Evolutionary conservation across 2,888 invertebrate genomes (phyloP).

Genomic region (Poecilobothrus nobilitatus): DNA sequence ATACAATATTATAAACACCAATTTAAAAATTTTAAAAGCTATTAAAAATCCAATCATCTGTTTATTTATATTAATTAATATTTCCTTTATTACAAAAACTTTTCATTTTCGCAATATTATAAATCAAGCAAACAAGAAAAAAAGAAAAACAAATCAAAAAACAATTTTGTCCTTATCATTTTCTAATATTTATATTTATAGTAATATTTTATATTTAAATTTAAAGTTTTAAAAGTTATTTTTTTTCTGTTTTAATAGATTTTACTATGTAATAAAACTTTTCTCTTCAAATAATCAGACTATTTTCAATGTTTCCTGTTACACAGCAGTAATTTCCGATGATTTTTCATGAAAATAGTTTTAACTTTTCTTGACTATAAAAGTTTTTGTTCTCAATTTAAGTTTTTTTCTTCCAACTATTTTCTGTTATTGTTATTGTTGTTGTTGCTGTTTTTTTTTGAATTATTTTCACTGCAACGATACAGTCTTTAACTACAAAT

Average conservation of each 20-base stretch:
- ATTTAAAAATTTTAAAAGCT: too few relatives aligned
- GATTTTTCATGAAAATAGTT: conserved; percentile 1
- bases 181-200: neutral
- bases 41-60: too few relatives aligned
- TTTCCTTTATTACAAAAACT: too few relatives aligned
- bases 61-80: too few relatives aligned
- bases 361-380: neutral
- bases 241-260: neutral
- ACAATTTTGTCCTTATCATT: neutral
- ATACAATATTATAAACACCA: too few relatives aligned
- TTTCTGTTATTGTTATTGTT: too few relatives aligned
- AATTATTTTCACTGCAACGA: neutral
- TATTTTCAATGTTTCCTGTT: conserved; percentile 3
- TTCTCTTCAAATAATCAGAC: neutral
- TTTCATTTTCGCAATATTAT: too few relatives aligned
- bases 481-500: neutral
- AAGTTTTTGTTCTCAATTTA: neutral
- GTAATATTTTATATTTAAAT: neutral
- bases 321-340: conserved; percentile 2
- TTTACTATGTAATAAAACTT: neutral
- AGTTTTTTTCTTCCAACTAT: too few relatives aligned
- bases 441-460: too few relatives aligned
- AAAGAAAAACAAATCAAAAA: too few relatives aligned
- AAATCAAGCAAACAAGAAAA: too few relatives aligned
- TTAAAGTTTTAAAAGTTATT: too few relatives aligned